Base-by-base conservation (phyloP, 2,797 vertebrate species). In the Xerus rutilus region DNA sequence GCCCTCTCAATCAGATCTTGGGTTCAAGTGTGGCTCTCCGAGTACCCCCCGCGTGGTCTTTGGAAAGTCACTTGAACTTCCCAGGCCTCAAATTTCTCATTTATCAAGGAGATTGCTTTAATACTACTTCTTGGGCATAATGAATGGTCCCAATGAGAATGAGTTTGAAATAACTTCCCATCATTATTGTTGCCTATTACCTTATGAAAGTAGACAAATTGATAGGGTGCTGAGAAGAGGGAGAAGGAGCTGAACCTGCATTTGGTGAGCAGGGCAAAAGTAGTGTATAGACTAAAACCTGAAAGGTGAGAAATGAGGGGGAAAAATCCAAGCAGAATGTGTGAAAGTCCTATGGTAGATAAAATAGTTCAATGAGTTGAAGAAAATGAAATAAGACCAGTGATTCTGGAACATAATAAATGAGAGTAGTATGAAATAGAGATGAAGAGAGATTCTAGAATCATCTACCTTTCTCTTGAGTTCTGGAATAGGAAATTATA, bases 401-500 rank as follows among this genome's bases (percentile, higher is more conserved):
- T 59, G 30, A 18, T 6, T 86, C 67, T 74, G 4, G 39, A 83
- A 89, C 35, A 52, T 18, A 70, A 6, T 43, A 77, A 85, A 35
- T 72, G 1, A 82, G 39, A 23, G 0, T 15, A 91, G 18, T 28
- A 49, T 28, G 54, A 69, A 47, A 54, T 77, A 23, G 6, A 20
- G 1, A 89, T 47, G 25, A 35, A 94, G 39, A 92, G 30, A 91
- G 69, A 93, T 78, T 94, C 62, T 69, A 21, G 49, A 95, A 57
- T 52, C 57, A 62, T 62, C 72, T 72, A 14, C 20, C 30, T 88
- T 69, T 73, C 49, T 39, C 12, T 82, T 57, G 43, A 21, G 15
- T 52, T 88, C 59, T 67, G 15, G 30, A 25, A 67, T 13, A 69
- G 69, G 39, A 94, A 91, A 57, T 52, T 35, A 62, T 35, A 59